Conservation (phyloP, 1,140 invertebrate species). For the Diplogasteroides magnus region DNA sequence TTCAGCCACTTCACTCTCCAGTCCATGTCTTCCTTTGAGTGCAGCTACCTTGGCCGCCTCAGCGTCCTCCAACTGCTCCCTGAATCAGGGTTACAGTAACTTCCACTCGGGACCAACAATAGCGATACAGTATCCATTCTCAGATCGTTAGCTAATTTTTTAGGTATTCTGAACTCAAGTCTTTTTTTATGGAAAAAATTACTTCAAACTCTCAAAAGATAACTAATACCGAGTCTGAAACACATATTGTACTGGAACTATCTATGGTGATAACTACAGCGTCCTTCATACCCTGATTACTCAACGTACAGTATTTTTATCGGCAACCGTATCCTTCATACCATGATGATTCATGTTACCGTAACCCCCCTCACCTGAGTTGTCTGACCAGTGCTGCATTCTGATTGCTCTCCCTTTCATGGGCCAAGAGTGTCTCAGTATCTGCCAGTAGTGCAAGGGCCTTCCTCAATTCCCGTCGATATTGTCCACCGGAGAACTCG, state of each 20-base stretch:
- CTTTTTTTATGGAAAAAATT: too few relatives aligned
- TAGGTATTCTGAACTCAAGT: too few relatives aligned
- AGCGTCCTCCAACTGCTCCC: constrained; percentile 24
- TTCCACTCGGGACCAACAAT: too few relatives aligned
- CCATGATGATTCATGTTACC: background rate
- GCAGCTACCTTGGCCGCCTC: constrained; percentile 19
- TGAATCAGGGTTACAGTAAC: background rate
- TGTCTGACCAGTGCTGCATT: constrained; percentile 17
- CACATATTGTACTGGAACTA: too few relatives aligned
- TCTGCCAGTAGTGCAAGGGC: constrained; percentile 33
- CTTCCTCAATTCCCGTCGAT: constrained; percentile 34
- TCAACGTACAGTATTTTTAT: too few relatives aligned
- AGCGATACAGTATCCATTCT: too few relatives aligned
- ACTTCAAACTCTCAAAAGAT: too few relatives aligned
- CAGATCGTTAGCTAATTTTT: too few relatives aligned
- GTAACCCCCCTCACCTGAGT: background rate
- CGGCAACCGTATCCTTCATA: background rate
- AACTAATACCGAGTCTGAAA: too few relatives aligned
- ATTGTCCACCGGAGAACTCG: constrained; percentile 19
- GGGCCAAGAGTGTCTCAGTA: constrained; percentile 30
- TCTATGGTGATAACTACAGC: too few relatives aligned
- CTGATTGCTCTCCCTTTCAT: constrained; percentile 27
- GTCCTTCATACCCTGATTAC: too few relatives aligned
- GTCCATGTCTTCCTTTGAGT: constrained; percentile 15
- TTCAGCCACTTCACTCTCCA: constrained; percentile 28